Base-by-base conservation (phyloP, 1,140 invertebrate genomes). In the Anastrepha obliqua region DNA sequence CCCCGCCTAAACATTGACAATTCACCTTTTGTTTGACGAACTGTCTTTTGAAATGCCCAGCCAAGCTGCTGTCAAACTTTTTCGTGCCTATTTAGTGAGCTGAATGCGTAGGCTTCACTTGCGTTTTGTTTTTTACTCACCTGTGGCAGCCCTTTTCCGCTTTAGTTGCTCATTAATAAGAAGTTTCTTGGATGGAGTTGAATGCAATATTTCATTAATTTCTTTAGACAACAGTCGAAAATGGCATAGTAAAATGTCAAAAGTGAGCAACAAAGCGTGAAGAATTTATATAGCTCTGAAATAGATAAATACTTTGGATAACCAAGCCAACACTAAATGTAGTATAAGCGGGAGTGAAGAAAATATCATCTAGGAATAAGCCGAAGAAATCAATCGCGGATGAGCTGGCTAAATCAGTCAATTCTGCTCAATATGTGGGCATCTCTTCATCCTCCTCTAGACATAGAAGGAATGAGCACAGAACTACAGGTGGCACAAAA, bases 181-280 rank as follows among this genome's bases (percentile, higher is more conserved):
- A 15, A 17, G 17, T 47, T 74, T 42, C 42, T n/a, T n/a, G n/a
- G 47, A 74, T 17, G n/a, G 8, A 13, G 15, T 29, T 3, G n/a
- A 7, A 20, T n/a, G 47, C n/a, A 20, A 55, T 81, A 81, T 81
- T 81, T 81, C 44, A 81, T 81, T 81, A 81, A 20, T 81, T 81
- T 55, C 74, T 20, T 20, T 29, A 55, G 11, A 47, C 17, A n/a
- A 55, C 17, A n/a, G 20, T 9, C 3, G 47, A 55, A 9, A 1
- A n/a, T 17, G 47, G 20, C 7, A 81, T 81, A 55, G 17, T 58
- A 29, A 81, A 55, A 11, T 81, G 47, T 81, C n/a, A 74, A 47
- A 47, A 74, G n/a, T 51, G 70, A 11, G 74, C 17, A 81, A 3
- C 47, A 42, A 81, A 29, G n/a, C n/a, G 15, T 81, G 15, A 81